Base-by-base conservation (phyloP, 2,797 vertebrate species). In the Oreochromis grahami region DNA sequence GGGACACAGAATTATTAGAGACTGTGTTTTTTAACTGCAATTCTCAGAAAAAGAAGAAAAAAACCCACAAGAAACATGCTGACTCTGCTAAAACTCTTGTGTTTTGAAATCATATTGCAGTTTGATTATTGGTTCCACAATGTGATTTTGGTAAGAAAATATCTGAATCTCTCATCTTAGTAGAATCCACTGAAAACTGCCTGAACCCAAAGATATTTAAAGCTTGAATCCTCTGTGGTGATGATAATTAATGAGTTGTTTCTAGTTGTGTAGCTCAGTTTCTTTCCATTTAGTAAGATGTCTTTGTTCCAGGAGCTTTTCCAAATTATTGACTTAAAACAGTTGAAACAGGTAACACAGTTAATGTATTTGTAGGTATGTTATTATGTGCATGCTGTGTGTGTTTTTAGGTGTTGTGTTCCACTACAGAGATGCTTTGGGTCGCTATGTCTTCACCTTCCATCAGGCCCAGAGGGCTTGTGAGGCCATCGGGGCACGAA, bases 401-500 rank as follows among this genome's bases (percentile, higher is more conserved):
- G 41, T 80, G 48, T 93, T 70, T 93, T 56, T 55, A 99, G 98
- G 98, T 58, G 98, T 99, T n/a, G 98, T 99, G 38, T 99, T 99
- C 90, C 98, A 98, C 86, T 99, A 99, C 91, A 97, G 98, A 21
- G 97, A 98, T 81, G 96, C 97, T 63, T 95, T 96, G 70, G 96
- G 95, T 32, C 97, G 98, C 32, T 99, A 99, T 0, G 96, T 96
- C 3, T 98, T 98, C 82, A 96, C 97, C 83, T 99, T 99, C 78
- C 12, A 87, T 1, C 93, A 95, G 83, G 98, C 98, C 1, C 97
- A 92, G 91, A 95, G 90, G 6, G 98, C 97, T 4, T 99, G 98
- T 60, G 89, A 96, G 76, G 92, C 94, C 65, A 97, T 98, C 0
- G 97, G 97, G 1, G 98, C 98, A 17, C 94, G 93, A 84, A 98